Evolutionary conservation across 1,140 invertebrate genomes (phyloP).

Genomic region (Anoplophora glabripennis): DNA sequence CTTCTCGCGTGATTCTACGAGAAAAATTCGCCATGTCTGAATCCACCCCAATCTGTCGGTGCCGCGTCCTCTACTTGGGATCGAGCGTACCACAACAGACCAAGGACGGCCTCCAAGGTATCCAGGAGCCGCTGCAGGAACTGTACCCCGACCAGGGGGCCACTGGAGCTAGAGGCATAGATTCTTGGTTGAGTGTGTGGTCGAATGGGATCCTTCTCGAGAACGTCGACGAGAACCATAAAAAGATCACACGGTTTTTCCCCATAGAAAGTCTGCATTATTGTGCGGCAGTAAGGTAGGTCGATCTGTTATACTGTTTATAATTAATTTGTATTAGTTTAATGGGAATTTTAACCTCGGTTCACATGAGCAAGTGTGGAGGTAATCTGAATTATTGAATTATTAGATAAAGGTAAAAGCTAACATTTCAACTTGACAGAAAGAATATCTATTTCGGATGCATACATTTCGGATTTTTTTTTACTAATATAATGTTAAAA

Average conservation of each 20-base stretch:
- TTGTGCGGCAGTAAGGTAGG: constrained; percentile 93
- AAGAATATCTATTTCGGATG: too few species aligned
- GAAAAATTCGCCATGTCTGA: constrained; percentile 48
- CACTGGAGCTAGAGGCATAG: constrained; percentile 86
- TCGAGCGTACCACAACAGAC: constrained; percentile 96
- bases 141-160: constrained; percentile 91
- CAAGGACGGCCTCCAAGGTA: constrained; percentile 95
- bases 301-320: constrained; percentile 32
- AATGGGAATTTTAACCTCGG: too few species aligned
- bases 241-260: constrained; percentile 94
- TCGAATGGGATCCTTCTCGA: constrained; percentile 94
- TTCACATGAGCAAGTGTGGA: too few species aligned
- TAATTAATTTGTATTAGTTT: neutral
- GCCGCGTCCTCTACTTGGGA: constrained; percentile 96
- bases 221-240: constrained; percentile 93
- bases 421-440: too few species aligned
- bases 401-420: too few species aligned
- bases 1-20: too few species aligned
- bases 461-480: too few species aligned
- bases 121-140: constrained; percentile 94
- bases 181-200: constrained; percentile 97
- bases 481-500: too few species aligned
- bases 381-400: too few species aligned
- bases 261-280: constrained; percentile 96
- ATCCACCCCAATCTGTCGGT: constrained; percentile 90